Base-by-base conservation (phyloP, 1,140 invertebrate genomes). In the Drosophila bocqueti region DNA sequence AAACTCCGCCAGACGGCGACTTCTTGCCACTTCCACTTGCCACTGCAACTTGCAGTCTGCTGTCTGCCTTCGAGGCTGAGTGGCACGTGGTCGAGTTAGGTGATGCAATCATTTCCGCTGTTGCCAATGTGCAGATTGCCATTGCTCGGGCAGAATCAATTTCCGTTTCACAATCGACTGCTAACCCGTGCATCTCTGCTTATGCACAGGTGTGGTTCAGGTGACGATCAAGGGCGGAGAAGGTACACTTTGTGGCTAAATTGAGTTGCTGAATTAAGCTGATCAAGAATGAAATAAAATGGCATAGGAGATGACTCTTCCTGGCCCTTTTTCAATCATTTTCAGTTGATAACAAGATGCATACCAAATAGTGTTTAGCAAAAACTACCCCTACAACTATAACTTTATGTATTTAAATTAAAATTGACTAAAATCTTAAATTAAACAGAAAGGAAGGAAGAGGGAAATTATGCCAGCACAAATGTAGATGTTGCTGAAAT, bases 41-140 rank as follows among this genome's bases (percentile, higher is more conserved):
- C 42, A 80, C 42, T 72, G 50, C 62, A 75, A 74, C 69, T 31
- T 29, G 21, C 47, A 46, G 18, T 26, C 26, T 26, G 26, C 26
- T 1, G 58, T 11, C 46, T 55, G 66, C 46, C 36, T 65, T 43
- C 21, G 21, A 34, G 21, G 26, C 54, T 36, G 59, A 65, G 67
- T 65, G 80, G 84, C 84, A 85, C 81, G 83, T 83, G 84, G 81
- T 89, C 75, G 52, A 79, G 79, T 75, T 80, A 81, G 81, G 83
- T 90, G 84, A 84, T 89, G 85, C 84, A 89, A 89, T 89, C 85
- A 90, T 89, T 89, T 90, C 84, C 84, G 84, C 66, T 89, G 58
- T 66, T 29, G 52, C 66, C 68, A 45, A 45, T 42, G 38, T 49
- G 47, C 71, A 84, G 81, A 84, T 84, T 84, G 81, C 80, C 71